phyloP scores from a whole-genome alignment of 1,140 invertebrate species.

The Eumeta japonica region DNA sequence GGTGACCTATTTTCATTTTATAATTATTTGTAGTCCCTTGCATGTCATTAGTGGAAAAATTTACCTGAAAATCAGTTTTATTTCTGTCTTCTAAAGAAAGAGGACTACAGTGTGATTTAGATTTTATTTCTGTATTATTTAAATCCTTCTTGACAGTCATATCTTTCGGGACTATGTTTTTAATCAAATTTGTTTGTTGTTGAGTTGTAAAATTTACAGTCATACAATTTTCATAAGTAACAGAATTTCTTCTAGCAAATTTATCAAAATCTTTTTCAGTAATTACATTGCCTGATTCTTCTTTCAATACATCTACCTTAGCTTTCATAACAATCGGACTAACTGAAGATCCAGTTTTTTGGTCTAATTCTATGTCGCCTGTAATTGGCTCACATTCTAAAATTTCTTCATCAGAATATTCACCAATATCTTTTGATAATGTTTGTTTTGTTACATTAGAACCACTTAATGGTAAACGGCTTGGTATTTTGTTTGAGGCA shows the following conservation, averaged over 20 bases:
- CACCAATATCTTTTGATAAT: slow-evolving; percentile 20
- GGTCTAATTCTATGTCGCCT: too few species aligned
- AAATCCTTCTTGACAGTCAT: slow-evolving; percentile 25
- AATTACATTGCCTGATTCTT: slow-evolving; percentile 38
- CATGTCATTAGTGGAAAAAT: neutral
- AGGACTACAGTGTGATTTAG: slow-evolving; percentile 25
- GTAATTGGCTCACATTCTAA: slow-evolving; percentile 44
- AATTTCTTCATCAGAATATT: slow-evolving; percentile 41
- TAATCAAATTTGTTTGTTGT: slow-evolving; percentile 32
- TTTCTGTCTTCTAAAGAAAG: neutral
- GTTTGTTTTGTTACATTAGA: slow-evolving; percentile 22
- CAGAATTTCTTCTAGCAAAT: slow-evolving; percentile 48
- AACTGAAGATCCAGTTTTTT: too few species aligned
- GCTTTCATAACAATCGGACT: too few species aligned
- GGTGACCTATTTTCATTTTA: slow-evolving; percentile 45
- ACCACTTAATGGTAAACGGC: slow-evolving; percentile 20
- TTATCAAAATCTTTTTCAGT: slow-evolving; percentile 54
- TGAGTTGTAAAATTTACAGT: slow-evolving; percentile 41
- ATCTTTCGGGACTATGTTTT: slow-evolving; percentile 37
- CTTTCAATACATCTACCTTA: too few species aligned
- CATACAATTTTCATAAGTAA: slow-evolving; percentile 40
- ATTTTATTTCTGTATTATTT: slow-evolving; percentile 32
- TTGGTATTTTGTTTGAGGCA: slow-evolving; percentile 27
- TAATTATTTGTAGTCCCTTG: neutral
- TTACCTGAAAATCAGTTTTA: neutral